Conservation (phyloP, 2,113 vertebrate species). For the Octodon degus region DNA sequence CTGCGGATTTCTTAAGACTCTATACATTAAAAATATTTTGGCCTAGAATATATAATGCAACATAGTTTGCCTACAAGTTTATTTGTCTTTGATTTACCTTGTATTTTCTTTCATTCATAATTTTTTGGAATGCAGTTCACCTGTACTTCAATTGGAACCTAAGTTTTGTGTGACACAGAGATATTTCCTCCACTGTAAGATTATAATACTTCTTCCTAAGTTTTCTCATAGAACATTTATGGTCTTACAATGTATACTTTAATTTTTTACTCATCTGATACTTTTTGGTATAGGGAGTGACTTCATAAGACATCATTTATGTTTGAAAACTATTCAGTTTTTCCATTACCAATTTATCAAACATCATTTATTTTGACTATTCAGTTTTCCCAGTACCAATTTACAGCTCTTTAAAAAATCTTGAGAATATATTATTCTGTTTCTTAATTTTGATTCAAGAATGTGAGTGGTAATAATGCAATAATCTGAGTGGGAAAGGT, state of each 20-base stretch:
- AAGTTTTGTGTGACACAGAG: constrained; percentile 14
- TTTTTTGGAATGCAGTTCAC: constrained; percentile 29
- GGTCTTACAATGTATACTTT: constrained; percentile 31
- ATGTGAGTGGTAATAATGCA: background rate
- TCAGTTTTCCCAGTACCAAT: constrained; percentile 28
- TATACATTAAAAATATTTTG: constrained; percentile 45
- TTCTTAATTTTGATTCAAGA: constrained; percentile 57
- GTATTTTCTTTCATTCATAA: constrained; percentile 31
- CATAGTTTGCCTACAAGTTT: constrained; percentile 38
- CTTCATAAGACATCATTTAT: constrained; percentile 45
- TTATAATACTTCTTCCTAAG: background rate
- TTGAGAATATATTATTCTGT: background rate
- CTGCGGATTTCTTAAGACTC: constrained; percentile 55
- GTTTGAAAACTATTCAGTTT: constrained; percentile 28
- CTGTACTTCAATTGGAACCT: constrained; percentile 12
- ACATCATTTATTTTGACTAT: constrained; percentile 46
- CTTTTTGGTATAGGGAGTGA: constrained; percentile 2
- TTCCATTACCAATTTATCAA: constrained; percentile 3
- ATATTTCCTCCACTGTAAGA: background rate
- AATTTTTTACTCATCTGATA: constrained; percentile 16
- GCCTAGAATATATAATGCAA: background rate
- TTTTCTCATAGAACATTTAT: constrained; percentile 27
- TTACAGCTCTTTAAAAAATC: constrained; percentile 16
- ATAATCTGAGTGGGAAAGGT: constrained; percentile 2
- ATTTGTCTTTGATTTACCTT: background rate